phyloP scores from a whole-genome alignment of 2,888 invertebrate genomes.

The Gnatocerus cornutus region DNA sequence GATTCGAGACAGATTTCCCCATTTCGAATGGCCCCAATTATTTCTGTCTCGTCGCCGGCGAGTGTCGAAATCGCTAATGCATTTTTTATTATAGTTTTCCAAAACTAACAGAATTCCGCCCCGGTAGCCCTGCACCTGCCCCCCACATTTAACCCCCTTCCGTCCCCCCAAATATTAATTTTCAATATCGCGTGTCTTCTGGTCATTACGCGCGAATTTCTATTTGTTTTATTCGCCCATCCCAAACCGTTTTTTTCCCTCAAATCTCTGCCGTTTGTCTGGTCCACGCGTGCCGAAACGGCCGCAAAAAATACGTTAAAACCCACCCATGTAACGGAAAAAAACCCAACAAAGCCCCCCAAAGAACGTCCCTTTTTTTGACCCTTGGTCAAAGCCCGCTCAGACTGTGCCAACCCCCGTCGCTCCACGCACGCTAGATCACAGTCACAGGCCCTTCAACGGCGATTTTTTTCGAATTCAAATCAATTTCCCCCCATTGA shows the following conservation, averaged over 20 bases:
- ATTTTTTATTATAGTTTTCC: no score
- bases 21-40: no score
- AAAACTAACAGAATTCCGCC: no score
- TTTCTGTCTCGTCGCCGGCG: no score
- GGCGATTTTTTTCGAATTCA: slow-evolving; percentile 44
- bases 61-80: no score
- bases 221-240: slow-evolving; percentile 8
- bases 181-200: slow-evolving; percentile 14
- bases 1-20: no score
- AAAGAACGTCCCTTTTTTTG: slow-evolving; percentile 31
- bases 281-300: slow-evolving; percentile 32
- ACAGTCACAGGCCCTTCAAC: slow-evolving; percentile 22
- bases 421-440: neutral
- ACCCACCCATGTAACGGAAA: slow-evolving; percentile 38
- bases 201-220: slow-evolving; percentile 1
- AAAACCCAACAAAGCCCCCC: slow-evolving; percentile 20
- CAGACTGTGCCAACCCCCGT: slow-evolving; percentile 19
- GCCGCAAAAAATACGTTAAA: slow-evolving; percentile 43
- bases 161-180: neutral
- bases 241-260: slow-evolving; percentile 4
- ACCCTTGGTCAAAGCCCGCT: slow-evolving; percentile 30
- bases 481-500: slow-evolving; percentile 47
- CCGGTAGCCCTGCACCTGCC: no score
- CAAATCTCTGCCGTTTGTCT: slow-evolving; percentile 7
- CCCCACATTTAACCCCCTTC: no score